phyloP scores from a whole-genome alignment of 2,797 vertebrate genomes.

The Molossus molossus region DNA sequence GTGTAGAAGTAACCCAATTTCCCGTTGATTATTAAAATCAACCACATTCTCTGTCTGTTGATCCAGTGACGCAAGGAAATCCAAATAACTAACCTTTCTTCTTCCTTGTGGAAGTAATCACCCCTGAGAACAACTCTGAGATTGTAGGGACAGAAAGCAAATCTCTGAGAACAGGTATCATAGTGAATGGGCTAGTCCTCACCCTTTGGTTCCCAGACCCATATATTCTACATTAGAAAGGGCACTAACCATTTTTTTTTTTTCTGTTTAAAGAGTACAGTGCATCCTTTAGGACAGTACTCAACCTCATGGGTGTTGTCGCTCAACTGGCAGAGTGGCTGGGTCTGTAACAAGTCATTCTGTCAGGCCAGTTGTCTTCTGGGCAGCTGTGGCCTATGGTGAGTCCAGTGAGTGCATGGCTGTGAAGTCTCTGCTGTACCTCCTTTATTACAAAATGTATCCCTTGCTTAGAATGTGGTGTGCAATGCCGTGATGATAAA shows the following conservation, averaged over 20 bases:
- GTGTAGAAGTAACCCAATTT: neutral
- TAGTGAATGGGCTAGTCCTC: neutral
- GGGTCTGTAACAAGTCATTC: neutral
- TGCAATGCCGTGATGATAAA: slow-evolving; percentile 31
- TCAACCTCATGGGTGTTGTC: neutral
- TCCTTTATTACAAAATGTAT: neutral
- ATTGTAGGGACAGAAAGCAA: neutral
- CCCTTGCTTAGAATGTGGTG: slow-evolving; percentile 12
- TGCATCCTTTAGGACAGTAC: neutral
- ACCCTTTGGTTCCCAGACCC: neutral
- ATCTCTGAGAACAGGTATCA: neutral
- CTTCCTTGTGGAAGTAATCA: neutral
- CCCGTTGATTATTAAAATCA: neutral
- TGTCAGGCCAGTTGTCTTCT: neutral
- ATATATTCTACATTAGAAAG: neutral
- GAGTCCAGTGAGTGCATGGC: neutral
- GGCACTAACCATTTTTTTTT: neutral
- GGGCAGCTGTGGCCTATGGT: neutral
- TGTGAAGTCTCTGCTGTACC: neutral
- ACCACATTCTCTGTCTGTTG: neutral
- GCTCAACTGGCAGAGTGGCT: neutral
- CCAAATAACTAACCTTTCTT: neutral
- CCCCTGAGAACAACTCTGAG: neutral
- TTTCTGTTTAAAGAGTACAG: neutral
- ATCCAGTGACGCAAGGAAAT: neutral